Conservation (phyloP, 64 coral and sea anemone species). For the Stichodactyla mertensii region DNA sequence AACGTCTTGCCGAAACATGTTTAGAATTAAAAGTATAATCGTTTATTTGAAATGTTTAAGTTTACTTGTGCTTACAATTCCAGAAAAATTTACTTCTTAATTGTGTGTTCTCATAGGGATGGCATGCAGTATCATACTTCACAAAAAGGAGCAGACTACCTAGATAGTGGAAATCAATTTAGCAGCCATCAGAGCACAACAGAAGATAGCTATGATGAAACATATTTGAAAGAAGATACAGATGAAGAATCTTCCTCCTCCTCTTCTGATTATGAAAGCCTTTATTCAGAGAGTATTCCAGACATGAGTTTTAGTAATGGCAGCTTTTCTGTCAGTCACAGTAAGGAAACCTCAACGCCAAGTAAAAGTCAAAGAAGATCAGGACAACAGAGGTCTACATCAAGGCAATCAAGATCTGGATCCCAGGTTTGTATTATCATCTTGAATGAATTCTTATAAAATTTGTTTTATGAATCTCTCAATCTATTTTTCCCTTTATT, state of each 20-base stretch:
- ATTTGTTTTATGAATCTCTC: not conserved
- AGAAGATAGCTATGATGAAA: slow-evolving; percentile 1
- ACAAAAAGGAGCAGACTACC: not conserved
- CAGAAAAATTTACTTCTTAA: no score
- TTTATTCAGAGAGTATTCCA: not conserved
- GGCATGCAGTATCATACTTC: not conserved
- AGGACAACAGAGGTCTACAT: slow-evolving; percentile 23
- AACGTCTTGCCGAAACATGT: no score
- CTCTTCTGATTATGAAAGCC: slow-evolving; percentile 2
- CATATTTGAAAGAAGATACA: not conserved
- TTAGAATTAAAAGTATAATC: no score
- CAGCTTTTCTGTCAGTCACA: not conserved
- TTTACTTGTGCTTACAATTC: no score
- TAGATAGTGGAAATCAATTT: not conserved
- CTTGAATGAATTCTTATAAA: not conserved
- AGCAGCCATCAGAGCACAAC: not conserved
- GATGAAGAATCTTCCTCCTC: not conserved
- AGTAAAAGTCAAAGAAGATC: not conserved
- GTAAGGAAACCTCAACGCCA: not conserved
- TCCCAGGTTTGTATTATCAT: slow-evolving; percentile 23
- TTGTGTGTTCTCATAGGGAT: not conserved
- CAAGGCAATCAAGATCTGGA: slow-evolving; percentile 29
- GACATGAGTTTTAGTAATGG: not conserved
- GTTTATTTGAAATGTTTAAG: no score
- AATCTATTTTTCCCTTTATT: not conserved